Conservation (phyloP, 2,113 vertebrate genomes). For the Apteryx mantelli region DNA sequence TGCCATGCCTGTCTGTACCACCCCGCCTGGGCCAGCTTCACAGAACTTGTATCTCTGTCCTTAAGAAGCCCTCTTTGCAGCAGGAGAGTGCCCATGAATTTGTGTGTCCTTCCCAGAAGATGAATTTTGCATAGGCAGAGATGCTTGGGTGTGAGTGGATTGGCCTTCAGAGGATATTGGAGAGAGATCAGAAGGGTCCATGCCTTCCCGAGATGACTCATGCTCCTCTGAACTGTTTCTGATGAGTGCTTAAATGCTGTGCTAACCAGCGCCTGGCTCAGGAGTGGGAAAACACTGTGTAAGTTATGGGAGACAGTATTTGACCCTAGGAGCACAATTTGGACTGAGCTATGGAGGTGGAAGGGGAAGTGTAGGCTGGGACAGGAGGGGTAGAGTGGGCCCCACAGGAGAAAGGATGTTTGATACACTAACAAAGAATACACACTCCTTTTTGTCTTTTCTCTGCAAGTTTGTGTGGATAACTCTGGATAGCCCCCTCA, state of each 20-base stretch:
- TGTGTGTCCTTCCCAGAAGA: background rate
- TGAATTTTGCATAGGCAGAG: background rate
- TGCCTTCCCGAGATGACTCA: background rate
- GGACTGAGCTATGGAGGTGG: background rate
- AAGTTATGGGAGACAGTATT: background rate
- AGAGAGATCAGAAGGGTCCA: background rate
- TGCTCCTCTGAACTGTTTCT: background rate
- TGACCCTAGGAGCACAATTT: background rate
- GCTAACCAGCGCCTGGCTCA: background rate
- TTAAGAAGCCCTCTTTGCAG: background rate
- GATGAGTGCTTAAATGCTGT: background rate
- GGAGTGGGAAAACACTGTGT: background rate
- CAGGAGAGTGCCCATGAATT: background rate
- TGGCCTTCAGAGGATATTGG: background rate
- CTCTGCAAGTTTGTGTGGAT: background rate
- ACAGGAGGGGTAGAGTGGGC: background rate
- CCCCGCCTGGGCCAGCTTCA: background rate
- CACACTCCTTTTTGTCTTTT: background rate
- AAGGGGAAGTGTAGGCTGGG: background rate
- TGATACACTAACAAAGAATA: background rate
- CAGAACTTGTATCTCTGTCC: background rate
- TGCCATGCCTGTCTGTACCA: slow-evolving; percentile 9
- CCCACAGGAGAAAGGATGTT: background rate
- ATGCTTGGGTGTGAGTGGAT: background rate
- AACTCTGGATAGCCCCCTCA: background rate